Conservation (phyloP, 2,888 invertebrate species). For the Craniophora ligustri region DNA sequence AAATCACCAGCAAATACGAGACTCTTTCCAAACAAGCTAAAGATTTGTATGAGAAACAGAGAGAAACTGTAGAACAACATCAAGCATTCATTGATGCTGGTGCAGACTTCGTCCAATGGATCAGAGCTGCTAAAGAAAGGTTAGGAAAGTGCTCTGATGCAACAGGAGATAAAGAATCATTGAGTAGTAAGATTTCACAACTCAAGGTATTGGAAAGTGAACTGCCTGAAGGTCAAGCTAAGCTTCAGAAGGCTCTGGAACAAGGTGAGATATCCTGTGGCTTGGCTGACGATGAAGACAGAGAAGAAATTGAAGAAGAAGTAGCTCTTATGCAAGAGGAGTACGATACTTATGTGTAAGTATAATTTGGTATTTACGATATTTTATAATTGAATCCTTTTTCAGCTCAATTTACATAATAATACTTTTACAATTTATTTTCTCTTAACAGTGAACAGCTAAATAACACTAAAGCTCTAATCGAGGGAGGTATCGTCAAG, state of each 20-base stretch:
- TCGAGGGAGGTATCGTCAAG: constrained; percentile 96
- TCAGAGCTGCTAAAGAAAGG: constrained; percentile 96
- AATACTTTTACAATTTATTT: constrained; percentile 9
- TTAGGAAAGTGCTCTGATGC: constrained; percentile 97
- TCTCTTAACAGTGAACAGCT: constrained; percentile 90
- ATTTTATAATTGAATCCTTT: constrained; percentile 4
- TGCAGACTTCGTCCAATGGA: constrained; percentile 97
- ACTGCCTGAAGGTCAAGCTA: constrained; percentile 94
- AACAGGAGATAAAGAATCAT: constrained; percentile 96
- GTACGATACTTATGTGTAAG: constrained; percentile 94
- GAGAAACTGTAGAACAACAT: constrained; percentile 96
- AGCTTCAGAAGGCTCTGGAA: constrained; percentile 94
- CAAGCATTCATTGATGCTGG: constrained; percentile 97
- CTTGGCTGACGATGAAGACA: constrained; percentile 94
- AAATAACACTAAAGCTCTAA: constrained; percentile 92
- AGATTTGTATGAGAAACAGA: constrained; percentile 95
- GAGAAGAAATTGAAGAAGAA: constrained; percentile 97
- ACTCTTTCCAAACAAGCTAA: constrained; percentile 96
- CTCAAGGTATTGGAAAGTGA: constrained; percentile 95
- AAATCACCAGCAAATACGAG: constrained; percentile 97
- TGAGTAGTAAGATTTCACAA: constrained; percentile 95
- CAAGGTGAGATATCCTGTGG: constrained; percentile 96
- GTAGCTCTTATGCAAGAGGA: constrained; percentile 96
- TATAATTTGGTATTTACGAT: constrained; percentile 49
- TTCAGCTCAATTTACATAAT: neutral